These are phyloP conservation scores for Merops nubicus DNA, from an alignment of 2,113 vertebrate species.

Conservation along the genomic window DNA sequence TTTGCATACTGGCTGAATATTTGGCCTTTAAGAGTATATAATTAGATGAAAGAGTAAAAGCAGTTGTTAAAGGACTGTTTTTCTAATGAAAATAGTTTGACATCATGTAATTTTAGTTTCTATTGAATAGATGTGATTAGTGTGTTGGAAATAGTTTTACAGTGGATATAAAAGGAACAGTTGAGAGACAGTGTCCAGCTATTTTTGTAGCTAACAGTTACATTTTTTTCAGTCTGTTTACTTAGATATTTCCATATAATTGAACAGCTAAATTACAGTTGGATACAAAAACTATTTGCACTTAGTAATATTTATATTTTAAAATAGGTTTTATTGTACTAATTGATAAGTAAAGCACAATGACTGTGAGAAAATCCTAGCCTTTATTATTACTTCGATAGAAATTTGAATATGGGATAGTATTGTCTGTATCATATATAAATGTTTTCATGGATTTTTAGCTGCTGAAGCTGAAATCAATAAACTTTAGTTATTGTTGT, in stretches of 20 bases:
- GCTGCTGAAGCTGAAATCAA: slow-evolving; percentile 56
- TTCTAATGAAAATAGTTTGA: slow-evolving; percentile 54
- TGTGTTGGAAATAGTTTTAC: slow-evolving; percentile 32
- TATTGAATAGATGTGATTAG: slow-evolving; percentile 39
- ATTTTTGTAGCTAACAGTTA: slow-evolving; percentile 17
- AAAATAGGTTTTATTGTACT: slow-evolving; percentile 31
- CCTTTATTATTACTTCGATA: slow-evolving; percentile 10
- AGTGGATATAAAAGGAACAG: slow-evolving; percentile 36
- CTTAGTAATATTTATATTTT: not conserved
- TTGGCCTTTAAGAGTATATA: slow-evolving; percentile 51
- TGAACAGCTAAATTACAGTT: not conserved
- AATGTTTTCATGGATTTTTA: slow-evolving; percentile 63
- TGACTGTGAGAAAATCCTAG: slow-evolving; percentile 31
- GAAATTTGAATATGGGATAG: slow-evolving; percentile 30
- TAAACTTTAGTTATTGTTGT: slow-evolving; percentile 55
- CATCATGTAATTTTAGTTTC: slow-evolving; percentile 58
- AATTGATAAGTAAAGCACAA: not conserved
- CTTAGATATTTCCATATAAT: not conserved
- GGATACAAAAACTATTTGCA: not conserved
- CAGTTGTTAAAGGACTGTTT: slow-evolving; percentile 47
- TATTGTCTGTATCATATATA: slow-evolving; percentile 47
- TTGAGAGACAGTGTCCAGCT: slow-evolving; percentile 43
- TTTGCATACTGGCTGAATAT: slow-evolving; percentile 34
- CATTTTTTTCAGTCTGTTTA: not conserved
- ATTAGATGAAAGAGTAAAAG: slow-evolving; percentile 48